Percentiles rank a stretch among this genome's conserved stretches.
phyloP scores from a whole-genome alignment of 2,797 vertebrate genomes.

The Coracias cyanogaster region DNA sequence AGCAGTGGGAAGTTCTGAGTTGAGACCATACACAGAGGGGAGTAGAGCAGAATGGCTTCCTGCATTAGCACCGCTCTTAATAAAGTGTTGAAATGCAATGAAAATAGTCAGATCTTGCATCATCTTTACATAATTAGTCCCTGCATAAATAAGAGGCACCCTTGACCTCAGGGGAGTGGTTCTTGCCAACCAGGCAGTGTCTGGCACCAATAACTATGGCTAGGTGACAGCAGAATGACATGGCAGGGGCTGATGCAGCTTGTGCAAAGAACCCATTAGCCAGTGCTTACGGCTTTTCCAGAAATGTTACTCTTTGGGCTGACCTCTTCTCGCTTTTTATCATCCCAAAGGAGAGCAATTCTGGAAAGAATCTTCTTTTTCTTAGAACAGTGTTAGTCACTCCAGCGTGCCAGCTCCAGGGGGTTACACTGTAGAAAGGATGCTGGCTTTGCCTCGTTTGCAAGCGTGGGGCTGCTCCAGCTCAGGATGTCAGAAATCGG shows the following conservation, averaged over 20 bases:
- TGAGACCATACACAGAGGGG: background rate
- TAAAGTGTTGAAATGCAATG: background rate
- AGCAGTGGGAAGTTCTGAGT: background rate
- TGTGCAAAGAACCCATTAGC: background rate
- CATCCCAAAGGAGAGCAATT: background rate
- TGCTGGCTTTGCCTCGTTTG: background rate
- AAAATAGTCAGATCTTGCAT: background rate
- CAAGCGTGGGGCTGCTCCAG: background rate
- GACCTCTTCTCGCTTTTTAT: background rate
- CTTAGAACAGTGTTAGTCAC: background rate
- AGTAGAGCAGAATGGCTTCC: background rate
- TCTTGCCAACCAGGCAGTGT: background rate
- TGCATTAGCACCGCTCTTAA: background rate
- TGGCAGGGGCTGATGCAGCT: accelerated
- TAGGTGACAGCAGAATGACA: background rate
- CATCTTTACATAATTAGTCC: background rate
- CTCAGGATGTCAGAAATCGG: background rate
- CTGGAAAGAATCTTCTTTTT: background rate
- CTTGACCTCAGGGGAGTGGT: background rate
- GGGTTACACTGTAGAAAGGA: background rate
- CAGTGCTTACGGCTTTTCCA: background rate
- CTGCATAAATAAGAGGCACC: background rate
- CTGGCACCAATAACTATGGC: background rate
- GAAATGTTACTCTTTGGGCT: background rate
- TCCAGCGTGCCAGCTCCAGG: background rate